Percentiles rank a stretch among this genome's conserved stretches.
Evolutionary conservation across 2,888 invertebrate species (phyloP).

Genomic region (Cenopis cana): DNA sequence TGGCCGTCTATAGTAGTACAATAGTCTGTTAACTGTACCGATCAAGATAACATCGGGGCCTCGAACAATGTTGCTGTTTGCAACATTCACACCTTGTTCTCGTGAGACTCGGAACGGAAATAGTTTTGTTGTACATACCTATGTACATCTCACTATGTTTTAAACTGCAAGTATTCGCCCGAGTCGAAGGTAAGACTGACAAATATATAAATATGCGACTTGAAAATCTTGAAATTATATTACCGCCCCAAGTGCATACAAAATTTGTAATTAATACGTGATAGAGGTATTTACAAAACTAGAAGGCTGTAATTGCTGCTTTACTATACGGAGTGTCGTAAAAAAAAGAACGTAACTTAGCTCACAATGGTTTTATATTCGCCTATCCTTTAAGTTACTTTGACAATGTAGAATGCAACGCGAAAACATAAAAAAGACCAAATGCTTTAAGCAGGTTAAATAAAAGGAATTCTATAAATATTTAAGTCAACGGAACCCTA

Average conservation of each 20-base stretch:
- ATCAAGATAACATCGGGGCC: conserved; percentile 26
- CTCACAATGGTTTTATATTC: no score
- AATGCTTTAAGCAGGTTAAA: background rate
- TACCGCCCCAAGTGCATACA: no score
- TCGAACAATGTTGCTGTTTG: conserved; percentile 19
- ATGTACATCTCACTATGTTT: background rate
- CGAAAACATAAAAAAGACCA: background rate
- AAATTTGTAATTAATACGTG: no score
- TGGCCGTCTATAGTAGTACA: conserved; percentile 18
- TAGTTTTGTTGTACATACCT: background rate
- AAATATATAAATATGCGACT: background rate
- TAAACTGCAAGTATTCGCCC: background rate
- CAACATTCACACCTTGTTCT: conserved; percentile 33
- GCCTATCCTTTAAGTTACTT: no score
- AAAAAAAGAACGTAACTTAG: no score
- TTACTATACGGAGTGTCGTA: no score
- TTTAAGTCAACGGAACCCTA: background rate
- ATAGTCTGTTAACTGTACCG: conserved; percentile 36
- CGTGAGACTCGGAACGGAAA: conserved; percentile 29
- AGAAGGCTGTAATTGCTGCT: no score
- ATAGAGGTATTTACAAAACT: no score
- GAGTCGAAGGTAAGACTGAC: background rate
- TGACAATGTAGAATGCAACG: background rate
- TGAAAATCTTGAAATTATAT: background rate
- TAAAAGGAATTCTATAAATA: background rate